phyloP scores from a whole-genome alignment of 2,113 vertebrate genomes.

The Pimephales promelas region DNA sequence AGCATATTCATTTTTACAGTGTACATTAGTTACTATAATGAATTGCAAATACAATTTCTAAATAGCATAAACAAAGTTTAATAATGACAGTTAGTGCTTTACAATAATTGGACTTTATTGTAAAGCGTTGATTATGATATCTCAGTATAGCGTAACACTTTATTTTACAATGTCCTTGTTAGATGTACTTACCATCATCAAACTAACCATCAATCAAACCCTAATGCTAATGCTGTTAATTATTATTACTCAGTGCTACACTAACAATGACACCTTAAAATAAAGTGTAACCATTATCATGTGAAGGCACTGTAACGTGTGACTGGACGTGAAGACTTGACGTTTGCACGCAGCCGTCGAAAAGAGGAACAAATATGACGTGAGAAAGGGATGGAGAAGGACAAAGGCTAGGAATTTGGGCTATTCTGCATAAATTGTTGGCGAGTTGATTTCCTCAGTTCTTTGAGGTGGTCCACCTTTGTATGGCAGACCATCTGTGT shows the following conservation, averaged over 20 bases:
- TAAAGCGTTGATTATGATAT: neutral
- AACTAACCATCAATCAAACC: too few relatives aligned
- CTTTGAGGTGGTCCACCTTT: slow-evolving; percentile 21
- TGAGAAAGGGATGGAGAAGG: neutral
- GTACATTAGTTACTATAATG: too few relatives aligned
- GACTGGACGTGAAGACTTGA: neutral
- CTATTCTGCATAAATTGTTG: slow-evolving; percentile 10
- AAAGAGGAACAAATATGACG: neutral
- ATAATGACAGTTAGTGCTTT: too few relatives aligned
- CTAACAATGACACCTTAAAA: too few relatives aligned
- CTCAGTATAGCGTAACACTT: neutral
- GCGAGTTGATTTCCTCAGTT: slow-evolving; percentile 8
- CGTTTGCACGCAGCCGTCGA: neutral
- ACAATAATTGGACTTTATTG: too few relatives aligned
- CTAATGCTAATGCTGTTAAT: too few relatives aligned
- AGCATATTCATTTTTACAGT: too few relatives aligned
- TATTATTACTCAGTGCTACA: too few relatives aligned
- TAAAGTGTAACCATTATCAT: neutral
- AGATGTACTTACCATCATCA: too few relatives aligned
- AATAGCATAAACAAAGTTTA: too few relatives aligned
- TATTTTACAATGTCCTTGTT: too few relatives aligned
- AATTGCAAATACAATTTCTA: too few relatives aligned
- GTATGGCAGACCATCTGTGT: slow-evolving; percentile 9
- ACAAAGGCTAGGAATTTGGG: slow-evolving; percentile 13
- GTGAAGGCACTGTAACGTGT: neutral